These are phyloP conservation scores for Penaeus vannamei DNA, from an alignment of 1,140 invertebrate genomes.

Conservation along the genomic window DNA sequence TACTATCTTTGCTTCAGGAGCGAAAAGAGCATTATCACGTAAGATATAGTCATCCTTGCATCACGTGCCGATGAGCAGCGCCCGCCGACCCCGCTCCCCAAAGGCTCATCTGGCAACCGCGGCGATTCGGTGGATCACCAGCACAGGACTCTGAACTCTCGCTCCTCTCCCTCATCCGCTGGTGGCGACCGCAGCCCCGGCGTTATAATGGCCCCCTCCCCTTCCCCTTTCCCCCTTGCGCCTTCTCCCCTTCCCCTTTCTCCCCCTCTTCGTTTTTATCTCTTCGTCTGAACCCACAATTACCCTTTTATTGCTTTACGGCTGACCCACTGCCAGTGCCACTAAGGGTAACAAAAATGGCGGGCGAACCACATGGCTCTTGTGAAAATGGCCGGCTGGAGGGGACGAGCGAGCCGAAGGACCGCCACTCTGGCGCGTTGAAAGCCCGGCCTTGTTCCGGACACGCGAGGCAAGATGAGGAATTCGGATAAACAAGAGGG, in stretches of 20 bases:
- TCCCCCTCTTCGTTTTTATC: neutral
- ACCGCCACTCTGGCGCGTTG: too few species aligned
- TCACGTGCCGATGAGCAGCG: too few species aligned
- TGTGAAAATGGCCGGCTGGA: conserved; percentile 16
- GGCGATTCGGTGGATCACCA: too few species aligned
- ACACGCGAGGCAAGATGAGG: too few species aligned
- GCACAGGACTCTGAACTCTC: neutral
- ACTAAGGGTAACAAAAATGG: conserved; percentile 7
- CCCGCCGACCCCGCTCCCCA: too few species aligned
- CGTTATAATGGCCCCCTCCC: neutral
- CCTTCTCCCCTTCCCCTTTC: neutral
- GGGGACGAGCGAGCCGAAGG: too few species aligned
- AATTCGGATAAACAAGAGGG: too few species aligned
- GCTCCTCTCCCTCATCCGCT: neutral
- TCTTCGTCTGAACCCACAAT: neutral
- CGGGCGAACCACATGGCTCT: conserved; percentile 24
- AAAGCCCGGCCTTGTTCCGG: too few species aligned
- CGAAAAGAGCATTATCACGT: too few species aligned
- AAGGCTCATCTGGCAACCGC: too few species aligned
- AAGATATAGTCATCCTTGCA: too few species aligned
- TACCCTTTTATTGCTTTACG: conserved; percentile 2
- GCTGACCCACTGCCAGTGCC: neutral
- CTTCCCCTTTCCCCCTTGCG: neutral
- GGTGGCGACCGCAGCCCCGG: neutral
- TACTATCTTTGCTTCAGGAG: too few species aligned